These are phyloP conservation scores for Eudasyphora cyanicolor DNA, from an alignment of 2,888 invertebrate genomes.

Conservation along the genomic window DNA sequence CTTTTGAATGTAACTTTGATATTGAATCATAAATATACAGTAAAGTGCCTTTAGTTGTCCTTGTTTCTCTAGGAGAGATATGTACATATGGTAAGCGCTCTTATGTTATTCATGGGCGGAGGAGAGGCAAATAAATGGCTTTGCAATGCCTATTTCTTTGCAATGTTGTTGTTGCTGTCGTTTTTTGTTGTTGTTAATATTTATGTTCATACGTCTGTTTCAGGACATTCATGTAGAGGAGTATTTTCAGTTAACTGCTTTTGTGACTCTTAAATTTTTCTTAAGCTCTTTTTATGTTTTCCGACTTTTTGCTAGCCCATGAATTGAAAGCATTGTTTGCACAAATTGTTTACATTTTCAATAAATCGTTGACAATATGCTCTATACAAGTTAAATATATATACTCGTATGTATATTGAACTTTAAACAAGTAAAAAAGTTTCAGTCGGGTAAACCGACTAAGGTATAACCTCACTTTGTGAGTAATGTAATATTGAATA, in stretches of 20 bases:
- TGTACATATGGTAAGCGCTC: too few relatives aligned
- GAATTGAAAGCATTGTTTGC: not conserved
- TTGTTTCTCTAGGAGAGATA: not conserved
- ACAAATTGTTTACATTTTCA: not conserved
- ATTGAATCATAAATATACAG: slow-evolving; percentile 48
- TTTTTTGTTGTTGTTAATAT: slow-evolving; percentile 3
- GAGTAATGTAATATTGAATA: too few relatives aligned
- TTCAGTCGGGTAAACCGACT: too few relatives aligned
- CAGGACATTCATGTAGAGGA: not conserved
- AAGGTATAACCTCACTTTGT: too few relatives aligned
- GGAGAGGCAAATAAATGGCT: not conserved
- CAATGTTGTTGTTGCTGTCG: not conserved
- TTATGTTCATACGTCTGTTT: not conserved
- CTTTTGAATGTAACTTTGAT: slow-evolving; percentile 45
- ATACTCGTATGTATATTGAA: too few relatives aligned
- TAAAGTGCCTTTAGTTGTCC: slow-evolving; percentile 24
- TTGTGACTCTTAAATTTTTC: slow-evolving; percentile 8
- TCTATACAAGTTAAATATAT: too few relatives aligned
- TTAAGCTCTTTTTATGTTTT: not conserved
- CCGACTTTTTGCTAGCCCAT: not conserved
- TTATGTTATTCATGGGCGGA: not conserved
- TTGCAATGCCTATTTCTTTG: not conserved
- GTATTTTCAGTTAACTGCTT: slow-evolving; percentile 9
- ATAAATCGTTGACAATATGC: not conserved
- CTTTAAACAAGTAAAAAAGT: too few relatives aligned